phyloP scores from a whole-genome alignment of 2,888 invertebrate species.

The Macropis europaea region DNA sequence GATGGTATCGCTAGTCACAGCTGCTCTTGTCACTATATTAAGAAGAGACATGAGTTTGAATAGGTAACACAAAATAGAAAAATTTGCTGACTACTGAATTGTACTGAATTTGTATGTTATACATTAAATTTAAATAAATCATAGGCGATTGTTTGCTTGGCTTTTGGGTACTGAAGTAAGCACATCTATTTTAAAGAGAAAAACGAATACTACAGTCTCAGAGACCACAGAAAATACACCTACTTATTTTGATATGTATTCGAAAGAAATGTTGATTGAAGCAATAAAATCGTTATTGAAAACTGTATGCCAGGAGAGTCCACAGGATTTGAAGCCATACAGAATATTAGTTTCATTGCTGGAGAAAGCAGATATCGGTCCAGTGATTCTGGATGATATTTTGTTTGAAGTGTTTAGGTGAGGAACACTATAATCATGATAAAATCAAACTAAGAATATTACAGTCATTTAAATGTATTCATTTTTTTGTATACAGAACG shows the following conservation, averaged over 20 bases:
- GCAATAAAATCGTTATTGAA: constrained; percentile 84
- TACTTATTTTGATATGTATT: constrained; percentile 85
- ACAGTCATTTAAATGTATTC: background rate
- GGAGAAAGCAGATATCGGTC: constrained; percentile 93
- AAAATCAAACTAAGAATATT: background rate
- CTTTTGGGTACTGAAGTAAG: constrained; percentile 87
- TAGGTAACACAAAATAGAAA: constrained; percentile 79
- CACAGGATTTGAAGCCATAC: constrained; percentile 86
- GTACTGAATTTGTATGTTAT: constrained; percentile 56
- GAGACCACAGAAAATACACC: constrained; percentile 75
- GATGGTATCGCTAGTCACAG: constrained; percentile 87
- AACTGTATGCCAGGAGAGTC: constrained; percentile 82
- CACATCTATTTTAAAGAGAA: constrained; percentile 78
- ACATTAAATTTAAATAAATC: constrained; percentile 2
- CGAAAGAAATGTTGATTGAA: constrained; percentile 85
- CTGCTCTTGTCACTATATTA: constrained; percentile 87
- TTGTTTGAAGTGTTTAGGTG: constrained; percentile 88
- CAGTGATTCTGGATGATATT: constrained; percentile 88
- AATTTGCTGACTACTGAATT: background rate
- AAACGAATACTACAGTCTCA: constrained; percentile 68
- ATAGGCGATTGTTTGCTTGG: constrained; percentile 91
- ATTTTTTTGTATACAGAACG: constrained; percentile 65
- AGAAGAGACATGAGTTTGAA: constrained; percentile 95
- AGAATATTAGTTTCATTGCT: constrained; percentile 90
- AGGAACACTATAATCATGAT: constrained; percentile 1